A percentile compares a stretch with the other conserved stretches of the same genome.
phyloP scores from a whole-genome alignment of 2,113 vertebrate genomes.

The Mirza zaza region DNA sequence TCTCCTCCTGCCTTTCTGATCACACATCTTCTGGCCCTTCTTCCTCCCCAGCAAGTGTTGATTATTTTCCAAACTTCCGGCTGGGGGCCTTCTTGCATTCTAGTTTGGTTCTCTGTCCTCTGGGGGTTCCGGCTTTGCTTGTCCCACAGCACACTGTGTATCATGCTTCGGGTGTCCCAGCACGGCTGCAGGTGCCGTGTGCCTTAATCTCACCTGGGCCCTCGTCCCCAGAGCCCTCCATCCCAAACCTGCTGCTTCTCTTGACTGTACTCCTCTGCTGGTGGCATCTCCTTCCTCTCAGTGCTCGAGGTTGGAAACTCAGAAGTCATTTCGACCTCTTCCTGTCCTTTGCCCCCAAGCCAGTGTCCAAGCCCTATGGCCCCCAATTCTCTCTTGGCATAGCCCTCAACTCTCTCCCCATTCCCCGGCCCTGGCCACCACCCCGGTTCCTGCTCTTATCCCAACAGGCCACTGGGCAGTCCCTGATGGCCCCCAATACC shows the following conservation, averaged over 20 bases:
- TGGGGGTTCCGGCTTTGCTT: background rate
- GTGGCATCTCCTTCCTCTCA: background rate
- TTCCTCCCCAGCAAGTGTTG: background rate
- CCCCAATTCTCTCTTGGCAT: background rate
- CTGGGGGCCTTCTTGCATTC: background rate
- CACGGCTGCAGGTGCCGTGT: background rate
- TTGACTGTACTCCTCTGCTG: background rate
- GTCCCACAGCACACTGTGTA: background rate
- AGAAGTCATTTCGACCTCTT: background rate
- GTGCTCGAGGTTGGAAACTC: background rate
- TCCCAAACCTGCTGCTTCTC: background rate
- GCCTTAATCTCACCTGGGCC: background rate
- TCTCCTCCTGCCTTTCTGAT: background rate
- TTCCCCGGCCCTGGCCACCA: background rate
- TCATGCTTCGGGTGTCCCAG: background rate
- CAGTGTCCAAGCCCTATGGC: background rate
- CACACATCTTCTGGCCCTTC: background rate
- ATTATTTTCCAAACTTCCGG: background rate
- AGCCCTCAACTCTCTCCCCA: background rate
- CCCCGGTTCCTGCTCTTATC: background rate
- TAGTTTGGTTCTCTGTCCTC: background rate
- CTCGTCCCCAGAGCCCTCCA: background rate
- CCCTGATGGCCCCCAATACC: background rate
- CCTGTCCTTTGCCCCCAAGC: background rate
- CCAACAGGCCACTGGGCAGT: fast-evolving